Conservation (phyloP, 1,140 invertebrate genomes). For the Zaprionus ornatus region DNA sequence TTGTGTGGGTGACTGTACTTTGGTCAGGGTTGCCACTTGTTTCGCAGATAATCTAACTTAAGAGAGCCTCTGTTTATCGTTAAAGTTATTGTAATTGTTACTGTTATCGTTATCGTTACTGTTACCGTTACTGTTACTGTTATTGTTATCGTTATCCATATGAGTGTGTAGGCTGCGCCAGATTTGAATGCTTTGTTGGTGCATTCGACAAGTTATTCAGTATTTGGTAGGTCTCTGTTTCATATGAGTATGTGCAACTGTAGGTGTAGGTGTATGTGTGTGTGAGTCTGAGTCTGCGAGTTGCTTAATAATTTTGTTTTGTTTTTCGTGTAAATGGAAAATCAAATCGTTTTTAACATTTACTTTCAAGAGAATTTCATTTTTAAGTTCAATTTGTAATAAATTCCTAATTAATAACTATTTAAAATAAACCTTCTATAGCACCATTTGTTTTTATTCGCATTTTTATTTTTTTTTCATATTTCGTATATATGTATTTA, state of each 20-base stretch:
- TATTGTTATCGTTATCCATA: slow-evolving; percentile 37
- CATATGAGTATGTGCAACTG: slow-evolving; percentile 25
- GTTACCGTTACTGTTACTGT: slow-evolving; percentile 43
- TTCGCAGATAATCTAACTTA: slow-evolving; percentile 68
- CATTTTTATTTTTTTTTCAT: slow-evolving; percentile 58
- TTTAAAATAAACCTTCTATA: slow-evolving; percentile 84
- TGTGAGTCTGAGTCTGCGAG: slow-evolving; percentile 35
- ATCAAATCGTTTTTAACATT: slow-evolving; percentile 68
- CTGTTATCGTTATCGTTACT: slow-evolving; percentile 45
- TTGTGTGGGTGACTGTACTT: slow-evolving; percentile 59
- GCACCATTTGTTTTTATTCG: slow-evolving; percentile 83
- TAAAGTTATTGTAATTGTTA: slow-evolving; percentile 42
- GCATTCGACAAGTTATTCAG: slow-evolving; percentile 73
- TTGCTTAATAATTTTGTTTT: slow-evolving; percentile 77
- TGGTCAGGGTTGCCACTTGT: slow-evolving; percentile 53
- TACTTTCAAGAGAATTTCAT: slow-evolving; percentile 46
- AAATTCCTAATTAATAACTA: slow-evolving; percentile 71
- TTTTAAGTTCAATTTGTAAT: slow-evolving; percentile 44
- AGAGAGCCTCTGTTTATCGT: slow-evolving; percentile 76
- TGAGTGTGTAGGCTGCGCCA: slow-evolving; percentile 53
- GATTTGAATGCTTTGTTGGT: slow-evolving; percentile 40
- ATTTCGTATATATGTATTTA: slow-evolving; percentile 48
- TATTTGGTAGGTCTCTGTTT: slow-evolving; percentile 55
- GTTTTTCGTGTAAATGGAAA: slow-evolving; percentile 63
- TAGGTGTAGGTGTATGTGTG: slow-evolving; percentile 27